A percentile compares a stretch with the other conserved stretches of the same genome.
phyloP scores from a whole-genome alignment of 1,140 invertebrate genomes.

The Mizuhopecten yessoensis region DNA sequence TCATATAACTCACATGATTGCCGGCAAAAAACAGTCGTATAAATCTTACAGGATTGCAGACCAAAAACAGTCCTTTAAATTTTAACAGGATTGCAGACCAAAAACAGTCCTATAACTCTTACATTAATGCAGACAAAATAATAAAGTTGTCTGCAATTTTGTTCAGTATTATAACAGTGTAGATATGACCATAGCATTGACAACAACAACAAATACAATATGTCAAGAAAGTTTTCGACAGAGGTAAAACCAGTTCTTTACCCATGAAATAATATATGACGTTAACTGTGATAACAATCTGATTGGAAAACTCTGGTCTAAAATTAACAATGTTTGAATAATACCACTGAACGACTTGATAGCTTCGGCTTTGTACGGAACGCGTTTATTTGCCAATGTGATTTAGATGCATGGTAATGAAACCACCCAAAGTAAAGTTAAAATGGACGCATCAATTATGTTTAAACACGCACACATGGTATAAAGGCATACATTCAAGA shows the following conservation, averaged over 20 bases:
- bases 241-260: not conserved
- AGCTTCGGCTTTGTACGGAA: not conserved
- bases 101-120: too few species aligned
- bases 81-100: too few species aligned
- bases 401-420: not conserved
- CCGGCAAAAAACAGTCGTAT: too few species aligned
- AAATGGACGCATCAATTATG: not conserved
- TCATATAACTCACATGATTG: too few species aligned
- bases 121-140: too few species aligned
- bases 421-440: not conserved
- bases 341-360: not conserved
- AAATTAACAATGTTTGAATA: constrained; percentile 36
- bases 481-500: not conserved
- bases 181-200: not conserved
- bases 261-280: not conserved
- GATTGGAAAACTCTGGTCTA: not conserved
- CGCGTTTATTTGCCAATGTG: not conserved
- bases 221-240: not conserved
- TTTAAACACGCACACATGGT: not conserved
- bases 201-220: not conserved
- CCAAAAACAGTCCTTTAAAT: too few species aligned
- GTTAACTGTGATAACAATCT: not conserved
- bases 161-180: too few species aligned
- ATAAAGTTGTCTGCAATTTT: not conserved
- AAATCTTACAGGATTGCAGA: too few species aligned